Conservation (phyloP, 2,113 vertebrate genomes). For the Dipodomys merriami region DNA sequence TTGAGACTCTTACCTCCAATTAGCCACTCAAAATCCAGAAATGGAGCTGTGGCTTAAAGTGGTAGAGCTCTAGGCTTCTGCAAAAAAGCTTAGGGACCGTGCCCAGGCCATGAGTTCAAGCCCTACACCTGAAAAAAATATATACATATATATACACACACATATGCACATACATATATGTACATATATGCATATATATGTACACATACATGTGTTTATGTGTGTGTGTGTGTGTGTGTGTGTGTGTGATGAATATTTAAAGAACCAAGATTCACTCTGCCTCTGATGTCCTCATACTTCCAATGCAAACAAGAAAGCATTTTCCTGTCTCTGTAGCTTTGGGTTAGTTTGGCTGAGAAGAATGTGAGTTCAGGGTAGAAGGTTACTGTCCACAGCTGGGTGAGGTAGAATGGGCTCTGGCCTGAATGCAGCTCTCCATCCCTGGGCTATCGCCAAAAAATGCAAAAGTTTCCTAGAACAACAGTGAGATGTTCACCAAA, state of each 20-base stretch:
- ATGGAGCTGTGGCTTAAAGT: no score
- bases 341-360: background rate
- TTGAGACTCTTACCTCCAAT: no score
- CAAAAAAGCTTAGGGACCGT: no score
- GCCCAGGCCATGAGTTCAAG: no score
- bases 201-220: no score
- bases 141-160: no score
- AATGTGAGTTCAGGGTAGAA: background rate
- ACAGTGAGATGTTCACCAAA: conserved; percentile 48
- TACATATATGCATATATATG: no score
- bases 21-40: no score
- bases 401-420: background rate
- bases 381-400: background rate
- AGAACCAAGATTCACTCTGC: conserved; percentile 2
- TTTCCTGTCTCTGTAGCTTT: conserved; percentile 1
- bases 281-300: background rate
- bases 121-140: no score
- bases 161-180: no score
- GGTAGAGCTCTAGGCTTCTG: no score
- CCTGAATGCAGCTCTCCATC: background rate
- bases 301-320: background rate
- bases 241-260: background rate
- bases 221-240: no score
- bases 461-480: conserved; percentile 17
- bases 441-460: background rate